Evolutionary conservation across 2,113 vertebrate genomes (phyloP), one percentile per base, ranked within the genome.

Genomic region (Etia nguti): DNA sequence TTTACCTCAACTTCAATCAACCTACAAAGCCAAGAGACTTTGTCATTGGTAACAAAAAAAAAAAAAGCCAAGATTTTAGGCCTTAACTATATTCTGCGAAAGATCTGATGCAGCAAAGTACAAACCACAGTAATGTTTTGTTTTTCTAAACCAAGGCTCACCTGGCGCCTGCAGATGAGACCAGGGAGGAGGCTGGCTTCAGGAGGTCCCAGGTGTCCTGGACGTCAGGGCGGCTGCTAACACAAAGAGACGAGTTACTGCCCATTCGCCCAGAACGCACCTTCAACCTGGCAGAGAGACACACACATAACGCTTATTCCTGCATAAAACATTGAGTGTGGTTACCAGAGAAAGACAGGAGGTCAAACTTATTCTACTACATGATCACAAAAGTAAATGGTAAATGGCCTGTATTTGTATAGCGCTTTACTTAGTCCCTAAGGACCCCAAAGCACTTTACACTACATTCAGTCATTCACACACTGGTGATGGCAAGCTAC

Each of bases 161-260:
- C 96, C 96, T 94, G 86, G 89, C 26, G 3, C 85, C 91, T 7
- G 92, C 91, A 29, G 90, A 85, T 8, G 90, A 85, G 80, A 88
- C 50, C 59, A 88, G 80, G 1, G 88, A 54, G 8, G 92, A 41
- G 10, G 92, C 26, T 1, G 92, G 83, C 29, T 89, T 95, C 26
- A 94, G 87, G 38, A 95, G 89, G 20, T 96, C 95, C 92, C 95
- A 90, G 34, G 93, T 89, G 77, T 96, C 95, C 56, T 93, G 95
- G n/a, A 62, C 31, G 41, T 96, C 96, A 0, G 91, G 85, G 3
- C 90, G 92, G 12, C 91, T 89, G 70, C 89, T 90, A 13, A 93
- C 84, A 20, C 92, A 90, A 68, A 96, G 90, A 81, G 96, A 96
- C 3, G 94, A 93, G 91, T 95, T 96, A 86, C 94, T 96, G 77